Evolutionary conservation across 2,113 vertebrate genomes (phyloP).

Genomic region (Camelus dromedarius): DNA sequence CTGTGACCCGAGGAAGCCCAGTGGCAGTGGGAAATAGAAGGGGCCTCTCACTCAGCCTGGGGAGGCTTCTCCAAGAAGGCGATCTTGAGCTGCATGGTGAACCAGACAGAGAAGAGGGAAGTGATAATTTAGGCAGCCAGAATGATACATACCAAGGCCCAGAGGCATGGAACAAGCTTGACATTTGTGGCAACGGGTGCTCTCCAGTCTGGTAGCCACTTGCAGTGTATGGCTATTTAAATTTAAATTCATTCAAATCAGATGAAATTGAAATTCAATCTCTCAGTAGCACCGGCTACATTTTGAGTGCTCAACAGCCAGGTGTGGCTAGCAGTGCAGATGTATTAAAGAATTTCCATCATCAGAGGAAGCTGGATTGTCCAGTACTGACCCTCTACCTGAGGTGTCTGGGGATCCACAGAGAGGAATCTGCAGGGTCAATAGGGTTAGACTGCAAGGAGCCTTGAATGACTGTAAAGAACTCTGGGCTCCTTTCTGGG

Average conservation of each 20-base stretch:
- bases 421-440: neutral
- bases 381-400: neutral
- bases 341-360: neutral
- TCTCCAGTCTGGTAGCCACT: neutral
- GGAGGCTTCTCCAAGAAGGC: neutral
- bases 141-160: neutral
- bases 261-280: neutral
- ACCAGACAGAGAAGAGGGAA: neutral
- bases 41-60: neutral
- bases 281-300: neutral
- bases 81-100: neutral
- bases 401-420: no score
- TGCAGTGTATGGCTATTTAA: neutral
- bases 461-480: neutral
- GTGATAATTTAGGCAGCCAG: neutral
- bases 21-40: neutral
- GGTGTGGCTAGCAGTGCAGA: neutral
- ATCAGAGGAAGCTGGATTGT: neutral
- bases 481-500: neutral
- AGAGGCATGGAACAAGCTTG: neutral
- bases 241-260: slow-evolving; percentile 3
- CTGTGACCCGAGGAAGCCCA: neutral
- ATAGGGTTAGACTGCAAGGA: neutral
- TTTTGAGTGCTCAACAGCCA: neutral
- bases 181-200: neutral